Percentiles rank a stretch among this genome's conserved stretches.
These are phyloP conservation scores for Regulus satrapa DNA, from an alignment of 2,113 vertebrate species.

Conservation along the genomic window DNA sequence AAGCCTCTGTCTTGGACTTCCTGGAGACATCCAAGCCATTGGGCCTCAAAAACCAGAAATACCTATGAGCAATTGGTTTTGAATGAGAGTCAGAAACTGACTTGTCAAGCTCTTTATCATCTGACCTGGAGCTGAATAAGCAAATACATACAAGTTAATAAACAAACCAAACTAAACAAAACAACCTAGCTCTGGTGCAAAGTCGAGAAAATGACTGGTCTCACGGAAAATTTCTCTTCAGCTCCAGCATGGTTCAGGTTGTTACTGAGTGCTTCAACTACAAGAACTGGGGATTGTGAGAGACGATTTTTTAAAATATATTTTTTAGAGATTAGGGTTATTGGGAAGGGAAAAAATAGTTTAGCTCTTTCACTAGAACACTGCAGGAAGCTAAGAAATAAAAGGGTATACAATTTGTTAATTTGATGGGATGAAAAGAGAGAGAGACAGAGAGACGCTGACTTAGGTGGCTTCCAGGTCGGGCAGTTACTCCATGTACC, in stretches of 20 bases:
- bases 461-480: neutral
- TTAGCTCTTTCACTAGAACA: neutral
- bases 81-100: neutral
- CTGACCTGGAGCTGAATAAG: neutral
- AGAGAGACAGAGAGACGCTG: neutral
- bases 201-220: neutral
- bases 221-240: neutral
- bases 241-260: neutral
- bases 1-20: neutral
- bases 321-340: neutral
- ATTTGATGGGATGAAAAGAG: neutral
- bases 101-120: neutral
- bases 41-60: neutral
- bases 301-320: neutral
- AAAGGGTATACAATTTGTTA: neutral
- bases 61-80: neutral
- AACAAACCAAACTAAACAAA: conserved; percentile 50
- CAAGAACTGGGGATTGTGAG: rapidly evolving
- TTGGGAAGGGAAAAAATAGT: neutral
- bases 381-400: neutral
- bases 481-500: neutral
- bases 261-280: neutral
- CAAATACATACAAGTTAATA: conserved; percentile 38
- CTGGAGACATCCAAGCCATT: neutral
- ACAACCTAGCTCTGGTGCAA: neutral